A percentile compares a stretch with the other conserved stretches of the same genome.
phyloP scores from a whole-genome alignment of 2,113 vertebrate genomes.

The Isichthys henryi region DNA sequence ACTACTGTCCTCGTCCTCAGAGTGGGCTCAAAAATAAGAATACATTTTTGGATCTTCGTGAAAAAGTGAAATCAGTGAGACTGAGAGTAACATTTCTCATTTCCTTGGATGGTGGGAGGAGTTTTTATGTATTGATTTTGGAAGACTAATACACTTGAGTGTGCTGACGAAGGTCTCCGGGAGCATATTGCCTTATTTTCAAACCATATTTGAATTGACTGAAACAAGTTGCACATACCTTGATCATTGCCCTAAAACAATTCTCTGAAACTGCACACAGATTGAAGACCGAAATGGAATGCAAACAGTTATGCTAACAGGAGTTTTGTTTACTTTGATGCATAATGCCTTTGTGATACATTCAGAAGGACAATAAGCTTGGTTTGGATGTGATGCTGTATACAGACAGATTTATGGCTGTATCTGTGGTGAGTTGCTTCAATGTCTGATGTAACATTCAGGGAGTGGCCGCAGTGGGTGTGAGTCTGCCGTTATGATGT shows the following conservation, averaged over 20 bases:
- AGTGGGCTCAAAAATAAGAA: not conserved
- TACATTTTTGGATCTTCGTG: not conserved
- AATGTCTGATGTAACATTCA: not conserved
- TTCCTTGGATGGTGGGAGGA: not conserved
- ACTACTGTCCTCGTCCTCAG: not conserved
- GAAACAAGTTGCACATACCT: conserved; percentile 10
- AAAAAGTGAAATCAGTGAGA: conserved; percentile 1
- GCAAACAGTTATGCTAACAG: not conserved
- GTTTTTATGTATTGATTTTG: conserved; percentile 29
- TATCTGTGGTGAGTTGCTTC: not conserved
- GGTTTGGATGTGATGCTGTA: not conserved
- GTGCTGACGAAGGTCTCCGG: conserved; percentile 27
- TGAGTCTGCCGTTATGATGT: not conserved
- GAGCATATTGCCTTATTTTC: conserved; percentile 29
- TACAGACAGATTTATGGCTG: not conserved
- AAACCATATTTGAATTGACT: conserved; percentile 38
- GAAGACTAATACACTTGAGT: conserved; percentile 24
- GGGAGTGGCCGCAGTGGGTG: not conserved
- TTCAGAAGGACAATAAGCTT: not conserved
- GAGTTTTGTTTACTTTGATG: not conserved
- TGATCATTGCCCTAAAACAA: not conserved
- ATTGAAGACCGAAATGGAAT: not conserved
- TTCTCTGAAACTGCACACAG: not conserved
- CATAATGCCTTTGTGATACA: not conserved
- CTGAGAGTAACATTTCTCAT: not conserved